Evolutionary conservation across 2,888 invertebrate species (phyloP), one percentile per base, ranked within the genome.

Genomic region (Drosophila algonquin): DNA sequence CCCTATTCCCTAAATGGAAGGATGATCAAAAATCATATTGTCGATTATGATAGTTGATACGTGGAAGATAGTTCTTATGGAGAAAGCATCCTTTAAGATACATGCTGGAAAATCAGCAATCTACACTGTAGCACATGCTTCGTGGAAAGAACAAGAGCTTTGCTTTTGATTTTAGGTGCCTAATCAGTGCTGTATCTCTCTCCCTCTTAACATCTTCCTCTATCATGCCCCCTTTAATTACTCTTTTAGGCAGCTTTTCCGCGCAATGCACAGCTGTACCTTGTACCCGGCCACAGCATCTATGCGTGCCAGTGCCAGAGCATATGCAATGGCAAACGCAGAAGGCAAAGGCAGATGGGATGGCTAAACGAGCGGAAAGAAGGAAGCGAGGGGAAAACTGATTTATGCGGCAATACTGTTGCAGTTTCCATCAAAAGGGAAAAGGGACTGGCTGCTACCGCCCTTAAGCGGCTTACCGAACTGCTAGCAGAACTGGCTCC

Each of bases 381-480:
- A 52, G 55, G 12, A 55, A 59, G 14, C 40, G 14, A 40, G n/a
- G n/a, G 51, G 63, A 47, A 51, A 57, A 45, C 63, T 71, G 50
- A 59, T 65, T 59, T 59, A 73, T 72, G 63, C 73, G 62, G 64
- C 77, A 73, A 73, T 47, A 56, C 24, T 47, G 61, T 53, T 63
- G 63, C 45, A 12, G 35, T 35, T 35, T 12, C 12, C 35, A 46
- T 9, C 45, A 24, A 46, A 46, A 30, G 16, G 14, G 27, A 51
- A 16, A 30, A 12, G 35, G 32, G 32, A 35, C 35, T 35, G 35
- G 35, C 57, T 51, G 18, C 35, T 65, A 46, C 58, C 53, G 71
- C 56, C 67, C 65, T 80, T 72, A 85, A 82, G 80, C 82, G 71
- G 86, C 85, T 82, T 78, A 82, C 73, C 75, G 46, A 71, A 69